Evolutionary conservation across 2,113 vertebrate genomes (phyloP), one percentile per base, ranked within the genome.

Genomic region (Helogale parvula): DNA sequence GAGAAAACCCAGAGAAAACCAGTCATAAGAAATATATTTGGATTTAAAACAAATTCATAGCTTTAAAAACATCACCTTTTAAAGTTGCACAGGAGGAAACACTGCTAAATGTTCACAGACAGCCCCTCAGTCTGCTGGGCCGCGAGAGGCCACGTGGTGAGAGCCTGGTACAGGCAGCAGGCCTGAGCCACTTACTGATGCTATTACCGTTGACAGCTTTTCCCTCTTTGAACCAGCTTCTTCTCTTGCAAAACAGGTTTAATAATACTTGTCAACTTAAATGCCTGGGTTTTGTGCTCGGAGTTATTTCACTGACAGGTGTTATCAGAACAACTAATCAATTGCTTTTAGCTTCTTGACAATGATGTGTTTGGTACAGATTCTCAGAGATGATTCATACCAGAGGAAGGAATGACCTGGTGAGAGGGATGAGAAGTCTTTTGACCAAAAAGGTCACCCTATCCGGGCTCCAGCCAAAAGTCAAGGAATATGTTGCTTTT

Each of bases 191-290:
- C 79, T 93, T 66, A 96, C 90, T 93, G 80, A 96, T 15, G 88
- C 41, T 29, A 82, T 95, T 96, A 74, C 81, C 74, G 90, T 47
- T 98, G 96, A 97, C 96, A 97, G 96, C 95, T 90, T 90, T 93
- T 63, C 96, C 93, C 95, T 97, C 92, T 97, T 84, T 98, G 92
- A 98, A 98, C 93, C 69, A 90, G 93, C 94, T 93, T 83, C 82
- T 97, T 88, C 94, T 96, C 96, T 97, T 97, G 96, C 84, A 98
- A 97, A 98, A 98, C 96, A 97, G 91, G 88, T 97, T 97, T 97
- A 97, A 98, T 98, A 98, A 98, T 96, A 98, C 96, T 97, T 98
- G 97, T 98, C 98, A 98, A 96, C 97, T 97, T 97, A 94, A 97
- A 97, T 94, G 96, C 97, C 97, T 96, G 94, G 94, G 97, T 97